These are phyloP conservation scores for Plodia interpunctella DNA, from an alignment of 1,140 invertebrate genomes.

Conservation along the genomic window DNA sequence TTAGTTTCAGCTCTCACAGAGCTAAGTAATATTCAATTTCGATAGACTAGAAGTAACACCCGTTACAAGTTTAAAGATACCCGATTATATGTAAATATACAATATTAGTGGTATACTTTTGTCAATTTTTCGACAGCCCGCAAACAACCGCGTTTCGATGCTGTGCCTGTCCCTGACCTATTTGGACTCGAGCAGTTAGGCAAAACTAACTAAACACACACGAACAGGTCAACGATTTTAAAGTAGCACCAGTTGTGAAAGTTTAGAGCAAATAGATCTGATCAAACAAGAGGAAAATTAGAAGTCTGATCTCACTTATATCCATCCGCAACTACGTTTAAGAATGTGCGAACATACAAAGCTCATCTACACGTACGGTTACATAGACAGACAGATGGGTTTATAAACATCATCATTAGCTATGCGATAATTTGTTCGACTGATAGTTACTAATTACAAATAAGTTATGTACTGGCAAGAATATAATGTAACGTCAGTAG, in stretches of 20 bases:
- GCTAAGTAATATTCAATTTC: not conserved
- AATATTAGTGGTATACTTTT: constrained; percentile 40
- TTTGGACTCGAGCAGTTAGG: constrained; percentile 27
- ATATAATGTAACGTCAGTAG: no score
- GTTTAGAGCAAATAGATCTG: constrained; percentile 53
- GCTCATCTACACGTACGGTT: not conserved
- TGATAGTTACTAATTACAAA: no score
- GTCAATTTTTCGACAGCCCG: constrained; percentile 32
- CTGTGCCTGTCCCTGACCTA: constrained; percentile 8
- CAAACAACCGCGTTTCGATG: constrained; percentile 28
- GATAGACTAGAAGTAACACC: not conserved
- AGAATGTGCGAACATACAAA: not conserved
- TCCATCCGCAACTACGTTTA: constrained; percentile 18
- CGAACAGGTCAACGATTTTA: constrained; percentile 53
- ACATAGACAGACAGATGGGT: no score
- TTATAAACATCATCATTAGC: no score
- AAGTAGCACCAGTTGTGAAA: constrained; percentile 57
- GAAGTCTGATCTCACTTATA: constrained; percentile 28
- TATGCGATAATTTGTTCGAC: no score
- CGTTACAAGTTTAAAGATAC: not conserved
- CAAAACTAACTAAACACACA: constrained; percentile 44
- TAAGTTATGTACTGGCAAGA: no score
- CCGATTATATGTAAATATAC: constrained; percentile 1
- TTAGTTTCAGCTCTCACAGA: no score
- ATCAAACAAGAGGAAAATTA: constrained; percentile 51